Evolutionary conservation across 2,888 invertebrate genomes (phyloP).

Genomic region (Luperina nickerlii): DNA sequence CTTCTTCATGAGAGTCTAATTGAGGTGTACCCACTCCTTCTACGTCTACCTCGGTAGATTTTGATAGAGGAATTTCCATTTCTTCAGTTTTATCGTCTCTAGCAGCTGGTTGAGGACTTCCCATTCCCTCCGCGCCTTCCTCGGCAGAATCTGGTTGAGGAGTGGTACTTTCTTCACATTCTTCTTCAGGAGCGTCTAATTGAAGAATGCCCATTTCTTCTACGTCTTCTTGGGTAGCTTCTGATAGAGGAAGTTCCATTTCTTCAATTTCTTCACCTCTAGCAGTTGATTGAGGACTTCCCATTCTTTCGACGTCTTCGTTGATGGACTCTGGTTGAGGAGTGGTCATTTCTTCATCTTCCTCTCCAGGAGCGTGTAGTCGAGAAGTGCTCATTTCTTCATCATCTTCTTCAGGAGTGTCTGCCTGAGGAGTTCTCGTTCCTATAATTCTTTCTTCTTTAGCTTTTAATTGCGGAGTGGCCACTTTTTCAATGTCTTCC

Average conservation of each 20-base stretch:
- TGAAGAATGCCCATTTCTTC: background rate
- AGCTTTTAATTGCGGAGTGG: background rate
- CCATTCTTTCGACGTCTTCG: background rate
- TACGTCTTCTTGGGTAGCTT: background rate
- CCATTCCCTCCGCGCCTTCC: background rate
- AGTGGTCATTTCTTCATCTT: background rate
- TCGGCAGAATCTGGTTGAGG: background rate
- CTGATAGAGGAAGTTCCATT: background rate
- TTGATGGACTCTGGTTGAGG: background rate
- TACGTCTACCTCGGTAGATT: background rate
- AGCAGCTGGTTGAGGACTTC: background rate
- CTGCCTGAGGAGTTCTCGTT: background rate
- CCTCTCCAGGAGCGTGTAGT: too few species aligned
- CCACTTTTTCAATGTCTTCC: background rate
- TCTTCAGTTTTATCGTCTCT: background rate
- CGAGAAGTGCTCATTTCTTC: background rate
- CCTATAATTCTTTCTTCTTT: background rate
- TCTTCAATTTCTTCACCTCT: too few species aligned
- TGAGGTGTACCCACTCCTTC: background rate
- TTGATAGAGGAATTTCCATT: background rate
- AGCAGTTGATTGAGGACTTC: background rate
- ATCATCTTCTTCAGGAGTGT: background rate
- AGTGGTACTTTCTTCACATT: background rate
- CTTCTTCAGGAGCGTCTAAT: too few species aligned
- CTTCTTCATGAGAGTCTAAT: too few species aligned